Conservation (phyloP, 2,113 vertebrate genomes). For the Atrichornis clamosus region DNA sequence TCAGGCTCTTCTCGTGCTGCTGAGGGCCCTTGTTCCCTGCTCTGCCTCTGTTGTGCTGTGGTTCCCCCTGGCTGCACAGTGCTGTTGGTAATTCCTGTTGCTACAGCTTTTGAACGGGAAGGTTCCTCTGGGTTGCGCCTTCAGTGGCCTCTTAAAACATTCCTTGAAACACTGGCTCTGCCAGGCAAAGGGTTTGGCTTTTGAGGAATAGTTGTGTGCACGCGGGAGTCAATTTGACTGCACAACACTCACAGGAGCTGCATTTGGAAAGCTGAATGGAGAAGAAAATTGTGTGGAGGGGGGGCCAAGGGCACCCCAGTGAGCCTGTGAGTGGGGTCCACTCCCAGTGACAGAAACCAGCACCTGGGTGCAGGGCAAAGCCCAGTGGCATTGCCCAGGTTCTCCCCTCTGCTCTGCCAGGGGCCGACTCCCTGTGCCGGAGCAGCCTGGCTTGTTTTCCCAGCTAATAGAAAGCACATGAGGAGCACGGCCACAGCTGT, state of each 20-base stretch:
- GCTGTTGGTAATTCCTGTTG: not conserved
- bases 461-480: constrained; percentile 57
- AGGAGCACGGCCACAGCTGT: constrained; percentile 5
- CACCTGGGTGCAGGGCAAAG: not conserved
- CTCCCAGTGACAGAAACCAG: not conserved
- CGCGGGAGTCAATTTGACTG: not conserved
- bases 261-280: not conserved
- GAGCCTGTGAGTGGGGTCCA: not conserved
- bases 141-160: not conserved
- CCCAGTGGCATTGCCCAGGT: not conserved
- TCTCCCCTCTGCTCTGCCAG: not conserved
- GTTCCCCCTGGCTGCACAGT: not conserved
- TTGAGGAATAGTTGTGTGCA: not conserved
- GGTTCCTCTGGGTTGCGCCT: not conserved
- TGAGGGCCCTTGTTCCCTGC: not conserved
- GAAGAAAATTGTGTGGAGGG: not conserved
- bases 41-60: not conserved
- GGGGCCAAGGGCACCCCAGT: not conserved
- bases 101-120: not conserved
- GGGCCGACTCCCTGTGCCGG: not conserved
- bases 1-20: not conserved
- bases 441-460: constrained; percentile 30
- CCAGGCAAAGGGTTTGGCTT: not conserved
- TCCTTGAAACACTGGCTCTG: not conserved
- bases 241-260: not conserved